Percentiles rank a stretch among this genome's conserved stretches.
Conservation (phyloP, 2,797 vertebrate species). For the Epinephelus coioides region DNA sequence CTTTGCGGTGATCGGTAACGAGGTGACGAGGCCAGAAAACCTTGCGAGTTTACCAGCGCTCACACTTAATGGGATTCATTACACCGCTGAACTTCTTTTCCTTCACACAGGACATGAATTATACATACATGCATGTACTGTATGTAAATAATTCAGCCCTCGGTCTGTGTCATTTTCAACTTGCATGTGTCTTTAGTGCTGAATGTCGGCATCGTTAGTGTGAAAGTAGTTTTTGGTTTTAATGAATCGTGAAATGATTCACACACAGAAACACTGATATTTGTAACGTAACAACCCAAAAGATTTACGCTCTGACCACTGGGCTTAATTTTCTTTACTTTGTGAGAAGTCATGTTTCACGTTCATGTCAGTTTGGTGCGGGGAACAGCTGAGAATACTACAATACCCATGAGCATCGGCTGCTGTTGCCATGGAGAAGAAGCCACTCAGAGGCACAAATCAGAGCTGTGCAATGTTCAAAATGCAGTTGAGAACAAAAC, state of each 20-base stretch:
- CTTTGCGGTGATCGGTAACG: conserved; percentile 76
- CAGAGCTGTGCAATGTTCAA: not conserved
- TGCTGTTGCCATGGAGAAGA: not conserved
- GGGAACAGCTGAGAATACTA: not conserved
- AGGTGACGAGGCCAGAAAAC: conserved; percentile 70
- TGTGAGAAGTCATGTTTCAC: not conserved
- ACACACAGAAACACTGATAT: not conserved
- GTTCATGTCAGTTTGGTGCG: not conserved
- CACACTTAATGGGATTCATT: conserved; percentile 61
- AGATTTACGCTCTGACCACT: not conserved
- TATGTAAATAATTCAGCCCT: conserved; percentile 65
- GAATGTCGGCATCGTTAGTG: conserved; percentile 28
- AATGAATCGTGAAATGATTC: conserved; percentile 7
- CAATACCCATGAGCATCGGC: not conserved
- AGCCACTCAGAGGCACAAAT: not conserved
- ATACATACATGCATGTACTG: conserved; percentile 48
- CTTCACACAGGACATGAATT: conserved; percentile 51
- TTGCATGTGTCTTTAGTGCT: conserved; percentile 28
- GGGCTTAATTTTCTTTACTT: not conserved
- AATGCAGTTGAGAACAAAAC: no score
- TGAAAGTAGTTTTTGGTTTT: conserved; percentile 27
- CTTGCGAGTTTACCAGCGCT: conserved; percentile 60
- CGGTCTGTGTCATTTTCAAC: conserved; percentile 44
- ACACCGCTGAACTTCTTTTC: conserved; percentile 28
- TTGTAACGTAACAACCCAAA: not conserved